Percentiles rank a stretch among this genome's conserved stretches.
These are phyloP conservation scores for Mystacornis crossleyi DNA, from an alignment of 2,113 vertebrate genomes.

Conservation along the genomic window DNA sequence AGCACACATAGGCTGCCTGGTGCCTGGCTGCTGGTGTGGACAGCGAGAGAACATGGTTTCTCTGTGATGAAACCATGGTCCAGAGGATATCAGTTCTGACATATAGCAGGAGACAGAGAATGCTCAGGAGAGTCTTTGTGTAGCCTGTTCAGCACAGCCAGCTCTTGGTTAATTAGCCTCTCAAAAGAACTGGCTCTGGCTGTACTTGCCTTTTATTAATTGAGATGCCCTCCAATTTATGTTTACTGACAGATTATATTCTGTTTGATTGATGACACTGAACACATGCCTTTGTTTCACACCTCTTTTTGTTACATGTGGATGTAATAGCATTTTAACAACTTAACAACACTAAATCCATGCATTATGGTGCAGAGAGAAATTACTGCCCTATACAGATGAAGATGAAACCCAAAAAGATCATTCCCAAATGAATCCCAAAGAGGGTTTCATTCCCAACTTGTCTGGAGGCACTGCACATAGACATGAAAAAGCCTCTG, in stretches of 20 bases:
- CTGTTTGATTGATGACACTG: neutral
- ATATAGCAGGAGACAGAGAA: neutral
- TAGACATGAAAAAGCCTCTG: neutral
- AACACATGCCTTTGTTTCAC: neutral
- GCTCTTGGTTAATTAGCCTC: slow-evolving; percentile 10
- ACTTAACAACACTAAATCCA: neutral
- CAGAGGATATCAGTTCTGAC: neutral
- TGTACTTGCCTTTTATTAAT: neutral
- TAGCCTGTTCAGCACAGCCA: neutral
- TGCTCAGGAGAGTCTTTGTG: neutral
- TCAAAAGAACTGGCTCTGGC: neutral
- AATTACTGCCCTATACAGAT: neutral
- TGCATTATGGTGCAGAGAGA: neutral
- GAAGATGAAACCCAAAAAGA: neutral
- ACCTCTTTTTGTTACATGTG: neutral
- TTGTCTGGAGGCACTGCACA: neutral
- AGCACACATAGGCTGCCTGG: neutral
- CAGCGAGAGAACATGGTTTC: too few species aligned
- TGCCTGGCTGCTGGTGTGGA: neutral
- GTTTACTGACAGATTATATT: neutral
- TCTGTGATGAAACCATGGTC: neutral
- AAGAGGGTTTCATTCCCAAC: neutral
- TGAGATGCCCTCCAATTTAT: neutral
- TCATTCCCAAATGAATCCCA: neutral
- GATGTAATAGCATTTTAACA: neutral